Percentiles rank a stretch among this genome's conserved stretches.
Conservation (phyloP, 1,140 invertebrate species). For the Leptopilina clavipes region DNA sequence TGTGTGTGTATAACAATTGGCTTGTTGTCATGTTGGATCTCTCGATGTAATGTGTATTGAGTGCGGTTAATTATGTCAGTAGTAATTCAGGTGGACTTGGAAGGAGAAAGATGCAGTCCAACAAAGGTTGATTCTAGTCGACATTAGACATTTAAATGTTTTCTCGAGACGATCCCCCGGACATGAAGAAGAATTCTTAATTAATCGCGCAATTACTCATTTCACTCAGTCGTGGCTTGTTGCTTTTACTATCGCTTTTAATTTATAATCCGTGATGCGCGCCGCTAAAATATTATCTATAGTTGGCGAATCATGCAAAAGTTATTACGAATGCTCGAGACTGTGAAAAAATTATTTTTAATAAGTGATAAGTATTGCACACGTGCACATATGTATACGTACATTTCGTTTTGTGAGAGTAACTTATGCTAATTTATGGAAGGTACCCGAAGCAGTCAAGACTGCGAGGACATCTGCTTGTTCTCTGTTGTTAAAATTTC, state of each 20-base stretch:
- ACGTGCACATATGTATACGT: background rate
- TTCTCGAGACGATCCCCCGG: background rate
- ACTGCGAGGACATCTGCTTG: background rate
- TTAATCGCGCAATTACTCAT: conserved; percentile 27
- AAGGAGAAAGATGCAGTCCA: no score
- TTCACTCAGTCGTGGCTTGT: background rate
- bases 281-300: conserved; percentile 3
- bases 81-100: no score
- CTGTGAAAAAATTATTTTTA: background rate
- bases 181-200: conserved; percentile 11
- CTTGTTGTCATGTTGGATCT: background rate
- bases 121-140: no score
- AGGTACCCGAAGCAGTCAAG: background rate
- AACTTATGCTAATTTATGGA: conserved; percentile 1
- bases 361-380: conserved; percentile 8
- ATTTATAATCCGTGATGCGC: conserved; percentile 6
- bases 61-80: no score
- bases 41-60: no score
- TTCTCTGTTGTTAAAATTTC: background rate
- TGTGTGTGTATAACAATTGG: no score
- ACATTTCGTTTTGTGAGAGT: background rate
- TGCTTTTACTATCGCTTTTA: conserved; percentile 16
- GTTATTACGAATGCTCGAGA: background rate
- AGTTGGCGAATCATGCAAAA: background rate
- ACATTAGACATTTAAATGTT: conserved; percentile 7